Evolutionary conservation across 1,140 invertebrate species (phyloP).

Genomic region (Probaryconus sp.): DNA sequence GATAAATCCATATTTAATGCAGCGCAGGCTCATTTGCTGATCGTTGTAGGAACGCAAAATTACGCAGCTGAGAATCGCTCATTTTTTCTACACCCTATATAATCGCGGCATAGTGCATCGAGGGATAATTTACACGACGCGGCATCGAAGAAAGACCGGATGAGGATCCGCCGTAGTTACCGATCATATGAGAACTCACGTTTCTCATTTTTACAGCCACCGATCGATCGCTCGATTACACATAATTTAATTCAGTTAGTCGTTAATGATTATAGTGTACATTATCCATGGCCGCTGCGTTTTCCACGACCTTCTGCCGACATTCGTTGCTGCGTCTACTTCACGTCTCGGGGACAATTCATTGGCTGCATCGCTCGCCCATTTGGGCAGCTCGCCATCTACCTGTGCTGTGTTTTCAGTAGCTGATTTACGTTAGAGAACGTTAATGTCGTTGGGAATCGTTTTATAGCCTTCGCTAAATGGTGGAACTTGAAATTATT

Average conservation of each 20-base stretch:
- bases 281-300: slow-evolving; percentile 50
- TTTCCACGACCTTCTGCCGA: slow-evolving; percentile 53
- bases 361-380: slow-evolving; percentile 62
- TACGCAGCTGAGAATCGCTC: slow-evolving; percentile 27
- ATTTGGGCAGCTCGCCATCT: slow-evolving; percentile 70
- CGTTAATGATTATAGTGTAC: slow-evolving; percentile 69
- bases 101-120: slow-evolving; percentile 44
- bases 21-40: slow-evolving; percentile 15
- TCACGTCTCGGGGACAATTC: slow-evolving; percentile 54
- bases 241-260: slow-evolving; percentile 76
- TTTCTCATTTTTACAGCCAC: slow-evolving; percentile 57
- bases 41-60: slow-evolving; percentile 40
- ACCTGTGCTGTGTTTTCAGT: slow-evolving; percentile 57
- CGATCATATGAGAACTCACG: slow-evolving; percentile 62
- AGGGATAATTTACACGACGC: slow-evolving; percentile 58
- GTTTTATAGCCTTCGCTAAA: slow-evolving; percentile 37
- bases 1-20: slow-evolving; percentile 45
- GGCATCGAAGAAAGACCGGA: slow-evolving; percentile 48
- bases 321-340: slow-evolving; percentile 18
- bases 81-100: slow-evolving; percentile 58
- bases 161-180: slow-evolving; percentile 58
- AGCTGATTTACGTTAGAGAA: slow-evolving; percentile 57
- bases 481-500: slow-evolving; percentile 51
- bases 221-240: slow-evolving; percentile 66
- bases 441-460: slow-evolving; percentile 59